Percentiles rank a stretch among this genome's conserved stretches.
phyloP scores from a whole-genome alignment of 2,888 invertebrate genomes.

The Agrochola macilenta region DNA sequence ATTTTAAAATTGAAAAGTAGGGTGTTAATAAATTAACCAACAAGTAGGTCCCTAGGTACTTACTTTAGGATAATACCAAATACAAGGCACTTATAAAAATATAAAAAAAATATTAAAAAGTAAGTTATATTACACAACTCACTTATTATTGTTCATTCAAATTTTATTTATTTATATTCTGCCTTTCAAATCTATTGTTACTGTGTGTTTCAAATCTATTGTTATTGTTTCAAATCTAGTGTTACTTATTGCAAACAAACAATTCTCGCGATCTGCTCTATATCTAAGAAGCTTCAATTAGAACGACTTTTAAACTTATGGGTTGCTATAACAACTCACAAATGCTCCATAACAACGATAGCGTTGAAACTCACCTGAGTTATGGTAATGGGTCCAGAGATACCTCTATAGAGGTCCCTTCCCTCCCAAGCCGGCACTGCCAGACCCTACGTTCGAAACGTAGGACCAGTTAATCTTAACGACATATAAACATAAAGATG shows the following conservation, averaged over 20 bases:
- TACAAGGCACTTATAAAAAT: too few species aligned
- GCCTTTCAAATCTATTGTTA: too few species aligned
- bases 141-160: neutral
- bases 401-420: slow-evolving; percentile 58
- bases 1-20: neutral
- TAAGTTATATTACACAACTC: neutral
- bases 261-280: slow-evolving; percentile 24
- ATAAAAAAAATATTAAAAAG: neutral
- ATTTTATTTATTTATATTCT: neutral
- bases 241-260: slow-evolving; percentile 7
- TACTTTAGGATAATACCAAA: neutral
- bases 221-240: neutral
- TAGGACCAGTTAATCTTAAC: slow-evolving; percentile 84
- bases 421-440: slow-evolving; percentile 46
- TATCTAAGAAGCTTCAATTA: slow-evolving; percentile 55
- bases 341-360: slow-evolving; percentile 63
- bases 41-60: neutral
- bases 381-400: slow-evolving; percentile 79
- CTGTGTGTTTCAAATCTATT: neutral
- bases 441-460: slow-evolving; percentile 64
- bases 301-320: slow-evolving; percentile 52
- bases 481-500: slow-evolving; percentile 87
- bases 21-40: neutral
- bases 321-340: slow-evolving; percentile 59
- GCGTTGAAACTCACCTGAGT: slow-evolving; percentile 74